A percentile compares a stretch with the other conserved stretches of the same genome.
These are phyloP conservation scores for Grammomys surdaster DNA, from an alignment of 2,113 vertebrate species.

Conservation along the genomic window DNA sequence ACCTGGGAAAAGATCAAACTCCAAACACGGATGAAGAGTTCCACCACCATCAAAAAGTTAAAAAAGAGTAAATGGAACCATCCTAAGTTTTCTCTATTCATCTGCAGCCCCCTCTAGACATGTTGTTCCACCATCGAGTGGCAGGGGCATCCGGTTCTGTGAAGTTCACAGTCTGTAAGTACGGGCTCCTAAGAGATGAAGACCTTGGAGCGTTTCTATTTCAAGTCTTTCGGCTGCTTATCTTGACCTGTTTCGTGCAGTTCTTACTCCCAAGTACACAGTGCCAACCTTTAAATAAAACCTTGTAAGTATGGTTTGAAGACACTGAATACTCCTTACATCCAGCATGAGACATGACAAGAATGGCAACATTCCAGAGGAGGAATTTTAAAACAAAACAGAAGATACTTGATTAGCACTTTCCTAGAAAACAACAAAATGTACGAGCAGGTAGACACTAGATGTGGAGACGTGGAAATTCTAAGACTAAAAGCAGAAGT, in stretches of 20 bases:
- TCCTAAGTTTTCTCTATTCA: not conserved
- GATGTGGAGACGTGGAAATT: not conserved
- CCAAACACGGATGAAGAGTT: not conserved
- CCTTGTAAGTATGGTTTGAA: not conserved
- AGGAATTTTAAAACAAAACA: not conserved
- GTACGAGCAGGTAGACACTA: not conserved
- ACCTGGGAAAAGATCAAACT: not conserved
- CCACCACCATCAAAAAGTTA: not conserved
- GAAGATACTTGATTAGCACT: not conserved
- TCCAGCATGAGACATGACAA: not conserved
- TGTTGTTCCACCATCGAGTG: not conserved
- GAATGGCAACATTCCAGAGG: not conserved
- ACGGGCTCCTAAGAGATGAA: not conserved
- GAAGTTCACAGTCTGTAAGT: not conserved
- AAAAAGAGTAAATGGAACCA: not conserved
- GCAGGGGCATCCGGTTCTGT: not conserved
- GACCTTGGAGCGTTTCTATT: not conserved
- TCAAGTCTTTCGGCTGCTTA: not conserved
- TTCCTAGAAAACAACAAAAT: not conserved
- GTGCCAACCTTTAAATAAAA: not conserved
- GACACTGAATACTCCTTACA: not conserved
- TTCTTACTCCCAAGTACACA: not conserved
- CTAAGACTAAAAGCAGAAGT: not conserved
- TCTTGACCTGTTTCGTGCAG: not conserved
- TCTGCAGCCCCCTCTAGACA: not conserved